Evolutionary conservation across 2,113 vertebrate genomes (phyloP).

Genomic region (Zosterops hypoxanthus): DNA sequence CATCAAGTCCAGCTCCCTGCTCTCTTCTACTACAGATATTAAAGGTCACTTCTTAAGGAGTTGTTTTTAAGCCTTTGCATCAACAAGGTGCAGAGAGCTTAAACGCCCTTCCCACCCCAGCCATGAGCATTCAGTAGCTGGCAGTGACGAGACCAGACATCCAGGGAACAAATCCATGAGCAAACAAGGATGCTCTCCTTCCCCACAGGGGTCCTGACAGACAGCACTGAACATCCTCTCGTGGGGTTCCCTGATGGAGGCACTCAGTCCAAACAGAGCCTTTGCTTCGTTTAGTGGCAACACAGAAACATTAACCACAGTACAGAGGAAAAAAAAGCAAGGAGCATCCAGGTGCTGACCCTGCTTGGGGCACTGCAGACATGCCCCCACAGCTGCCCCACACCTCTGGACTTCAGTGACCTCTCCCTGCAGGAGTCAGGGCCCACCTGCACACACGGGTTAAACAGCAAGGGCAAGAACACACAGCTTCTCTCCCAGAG

Average conservation of each 20-base stretch:
- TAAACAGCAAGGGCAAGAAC: background rate
- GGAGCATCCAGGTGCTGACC: background rate
- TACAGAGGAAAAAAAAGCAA: background rate
- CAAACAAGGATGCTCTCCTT: background rate
- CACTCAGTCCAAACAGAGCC: background rate
- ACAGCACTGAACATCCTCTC: fast-evolving
- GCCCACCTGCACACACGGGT: background rate
- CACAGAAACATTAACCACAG: background rate
- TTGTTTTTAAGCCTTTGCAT: background rate
- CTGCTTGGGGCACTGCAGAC: background rate
- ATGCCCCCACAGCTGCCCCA: fast-evolving
- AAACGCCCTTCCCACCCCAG: background rate
- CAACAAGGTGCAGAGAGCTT: background rate
- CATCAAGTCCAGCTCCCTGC: background rate
- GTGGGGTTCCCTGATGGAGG: fast-evolving
- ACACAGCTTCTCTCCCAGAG: fast-evolving
- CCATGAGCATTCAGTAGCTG: background rate
- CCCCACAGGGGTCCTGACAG: fast-evolving
- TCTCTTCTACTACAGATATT: background rate
- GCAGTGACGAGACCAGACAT: fast-evolving
- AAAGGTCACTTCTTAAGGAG: background rate
- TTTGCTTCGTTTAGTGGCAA: background rate
- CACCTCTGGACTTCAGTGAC: fast-evolving
- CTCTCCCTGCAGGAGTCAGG: fast-evolving
- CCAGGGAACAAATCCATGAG: background rate